A percentile compares a stretch with the other conserved stretches of the same genome.
phyloP scores from a whole-genome alignment of 2,113 vertebrate genomes.

The Ivindomyrus marchei region DNA sequence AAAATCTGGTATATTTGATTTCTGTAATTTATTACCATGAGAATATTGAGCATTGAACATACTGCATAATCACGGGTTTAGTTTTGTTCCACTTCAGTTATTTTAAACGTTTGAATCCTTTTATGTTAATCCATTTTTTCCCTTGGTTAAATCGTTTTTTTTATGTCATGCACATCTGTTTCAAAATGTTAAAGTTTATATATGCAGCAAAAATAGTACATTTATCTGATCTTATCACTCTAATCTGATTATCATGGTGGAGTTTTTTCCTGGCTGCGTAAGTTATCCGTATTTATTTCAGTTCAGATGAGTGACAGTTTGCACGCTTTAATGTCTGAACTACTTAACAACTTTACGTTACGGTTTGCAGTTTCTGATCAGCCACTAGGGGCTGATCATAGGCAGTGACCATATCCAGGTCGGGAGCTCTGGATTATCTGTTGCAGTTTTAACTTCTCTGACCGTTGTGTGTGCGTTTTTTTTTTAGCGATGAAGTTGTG shows the following conservation, averaged over 20 bases:
- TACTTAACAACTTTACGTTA: not conserved
- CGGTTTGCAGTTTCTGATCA: not conserved
- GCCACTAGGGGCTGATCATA: not conserved
- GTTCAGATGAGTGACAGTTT: not conserved
- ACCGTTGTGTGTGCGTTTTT: not conserved
- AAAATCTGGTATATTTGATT: conserved; percentile 65
- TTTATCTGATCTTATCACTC: not conserved
- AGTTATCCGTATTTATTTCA: not conserved
- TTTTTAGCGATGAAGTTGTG: conserved; percentile 81
- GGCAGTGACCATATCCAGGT: not conserved
- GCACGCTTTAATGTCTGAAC: conserved; percentile 1
- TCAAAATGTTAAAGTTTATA: not conserved
- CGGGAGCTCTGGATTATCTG: not conserved
- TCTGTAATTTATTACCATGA: conserved; percentile 62
- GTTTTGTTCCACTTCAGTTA: not conserved
- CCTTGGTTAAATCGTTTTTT: not conserved
- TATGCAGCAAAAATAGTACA: not conserved
- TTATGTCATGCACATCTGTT: not conserved
- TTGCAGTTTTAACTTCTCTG: not conserved
- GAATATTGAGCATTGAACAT: conserved; percentile 53
- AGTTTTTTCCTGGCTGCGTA: not conserved
- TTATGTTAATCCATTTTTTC: not conserved
- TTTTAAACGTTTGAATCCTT: not conserved
- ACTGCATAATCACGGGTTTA: conserved; percentile 44
- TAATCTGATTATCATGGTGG: not conserved